Conservation (phyloP, 2,113 vertebrate species). For the Dicerorhinus sumatrensis region DNA sequence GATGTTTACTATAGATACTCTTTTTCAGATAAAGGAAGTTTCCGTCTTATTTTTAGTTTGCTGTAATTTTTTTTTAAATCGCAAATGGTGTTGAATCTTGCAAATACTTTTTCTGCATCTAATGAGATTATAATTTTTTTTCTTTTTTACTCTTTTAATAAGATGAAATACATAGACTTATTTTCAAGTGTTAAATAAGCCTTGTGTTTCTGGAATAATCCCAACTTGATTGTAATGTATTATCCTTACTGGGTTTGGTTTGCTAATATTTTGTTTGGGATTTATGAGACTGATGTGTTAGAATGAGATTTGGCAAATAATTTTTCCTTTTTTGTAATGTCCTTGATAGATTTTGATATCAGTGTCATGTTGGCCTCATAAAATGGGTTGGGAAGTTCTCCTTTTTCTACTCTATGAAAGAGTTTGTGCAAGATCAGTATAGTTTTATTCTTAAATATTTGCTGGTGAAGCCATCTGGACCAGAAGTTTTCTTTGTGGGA, state of each 20-base stretch:
- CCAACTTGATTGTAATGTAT: background rate
- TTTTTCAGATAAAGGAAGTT: background rate
- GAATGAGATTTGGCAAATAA: background rate
- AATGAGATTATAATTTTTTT: slow-evolving; percentile 1
- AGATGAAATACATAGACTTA: slow-evolving; percentile 8
- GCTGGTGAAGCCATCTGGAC: background rate
- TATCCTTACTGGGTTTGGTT: slow-evolving; percentile 7
- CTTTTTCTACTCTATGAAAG: background rate
- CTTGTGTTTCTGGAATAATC: background rate
- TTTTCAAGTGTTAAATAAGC: slow-evolving; percentile 45
- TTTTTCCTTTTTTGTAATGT: background rate
- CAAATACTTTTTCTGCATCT: background rate
- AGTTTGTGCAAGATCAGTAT: background rate
- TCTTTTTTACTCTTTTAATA: slow-evolving; percentile 2
- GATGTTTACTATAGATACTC: background rate
- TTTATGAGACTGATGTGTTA: background rate
- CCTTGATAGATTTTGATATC: background rate
- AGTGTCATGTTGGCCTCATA: background rate
- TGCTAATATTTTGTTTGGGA: slow-evolving; percentile 34
- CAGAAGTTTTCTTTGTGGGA: background rate
- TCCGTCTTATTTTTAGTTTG: slow-evolving; percentile 8
- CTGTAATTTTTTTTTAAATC: background rate
- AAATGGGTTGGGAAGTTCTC: background rate
- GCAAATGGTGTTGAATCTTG: background rate
- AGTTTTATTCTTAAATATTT: slow-evolving; percentile 25